Evolutionary conservation across 2,888 invertebrate species (phyloP), one percentile per base, ranked within the genome.

Genomic region (Agrotis puta): DNA sequence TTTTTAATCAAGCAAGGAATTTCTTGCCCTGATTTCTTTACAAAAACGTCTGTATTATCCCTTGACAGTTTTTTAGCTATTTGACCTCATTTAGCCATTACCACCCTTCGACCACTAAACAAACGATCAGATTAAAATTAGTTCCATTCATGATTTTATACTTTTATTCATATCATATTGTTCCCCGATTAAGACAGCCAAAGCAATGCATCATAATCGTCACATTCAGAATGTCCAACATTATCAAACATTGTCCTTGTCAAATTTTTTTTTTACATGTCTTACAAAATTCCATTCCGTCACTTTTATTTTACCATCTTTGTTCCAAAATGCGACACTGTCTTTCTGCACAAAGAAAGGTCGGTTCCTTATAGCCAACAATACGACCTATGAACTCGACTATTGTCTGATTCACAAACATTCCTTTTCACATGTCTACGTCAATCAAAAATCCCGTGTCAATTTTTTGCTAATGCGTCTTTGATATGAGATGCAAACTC

Each of bases 401-500:
- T 74, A 86, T 89, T 90, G 89, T 92, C 78, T 84, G 81, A 62
- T 62, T 69, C 73, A 73, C 72, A 82, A 81, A 82, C 81, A 81
- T 84, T 86, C 79, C 78, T 82, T 72, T 79, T 64, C 81, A 73
- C 61, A 82, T 77, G 88, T 88, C 88, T 79, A 81, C 80, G 91
- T 92, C 92, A 92, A 90, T 92, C 92, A 92, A 86, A 88, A 53
- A 78, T 82, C 85, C 87, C 80, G 79, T 85, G 90, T 90, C 86
- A 88, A 81, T 82, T 88, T 90, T 90, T 91, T 87, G 84, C 85
- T 88, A 88, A 89, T 88, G 86, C 85, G 87, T 87, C 71, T 88
- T 89, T 90, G 88, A 90, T 90, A 85, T 85, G 86, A 79, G 79
- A 84, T 81, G 83, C 84, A 85, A 77, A 80, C 27, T 73, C 33